Conservation (phyloP, 2,888 invertebrate species). For the Nymphalis polychloros region DNA sequence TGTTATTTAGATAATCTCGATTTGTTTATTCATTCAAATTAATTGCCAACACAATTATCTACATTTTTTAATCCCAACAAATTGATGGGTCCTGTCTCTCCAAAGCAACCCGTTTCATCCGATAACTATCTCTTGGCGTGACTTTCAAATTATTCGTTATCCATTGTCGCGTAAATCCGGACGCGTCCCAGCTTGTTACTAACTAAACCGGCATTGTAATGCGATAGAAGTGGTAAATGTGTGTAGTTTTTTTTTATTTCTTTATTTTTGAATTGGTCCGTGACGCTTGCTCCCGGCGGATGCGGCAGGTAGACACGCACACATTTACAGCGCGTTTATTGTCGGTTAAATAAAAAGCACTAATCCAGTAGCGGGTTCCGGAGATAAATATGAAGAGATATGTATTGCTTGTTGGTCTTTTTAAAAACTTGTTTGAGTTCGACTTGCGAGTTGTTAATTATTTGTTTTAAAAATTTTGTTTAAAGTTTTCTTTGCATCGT, state of each 20-base stretch:
- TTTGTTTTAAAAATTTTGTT: constrained; percentile 8
- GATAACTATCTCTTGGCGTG: constrained; percentile 44
- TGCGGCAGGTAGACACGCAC: constrained; percentile 75
- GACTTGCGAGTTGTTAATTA: constrained; percentile 12
- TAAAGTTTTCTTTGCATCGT: background rate
- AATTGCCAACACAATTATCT: constrained; percentile 60
- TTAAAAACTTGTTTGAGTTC: constrained; percentile 28
- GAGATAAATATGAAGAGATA: constrained; percentile 38
- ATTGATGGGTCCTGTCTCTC: constrained; percentile 53
- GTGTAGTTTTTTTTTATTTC: constrained; percentile 46
- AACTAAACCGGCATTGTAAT: constrained; percentile 55
- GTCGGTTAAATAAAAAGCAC: constrained; percentile 50
- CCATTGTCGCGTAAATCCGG: constrained; percentile 46
- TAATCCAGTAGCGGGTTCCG: constrained; percentile 45
- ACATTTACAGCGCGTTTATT: constrained; percentile 58
- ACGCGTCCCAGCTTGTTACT: constrained; percentile 43
- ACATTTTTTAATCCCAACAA: constrained; percentile 55
- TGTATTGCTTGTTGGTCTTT: constrained; percentile 23
- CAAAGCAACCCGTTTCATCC: constrained; percentile 45
- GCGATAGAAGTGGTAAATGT: constrained; percentile 58
- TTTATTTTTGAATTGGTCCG: constrained; percentile 57
- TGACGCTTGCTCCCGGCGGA: constrained; percentile 47
- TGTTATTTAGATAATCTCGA: constrained; percentile 41
- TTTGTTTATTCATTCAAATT: constrained; percentile 61
- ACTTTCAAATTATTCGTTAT: constrained; percentile 43